A percentile compares a stretch with the other conserved stretches of the same genome.
phyloP scores from a whole-genome alignment of 2,888 invertebrate species.

The Tromatobia lineatoria region DNA sequence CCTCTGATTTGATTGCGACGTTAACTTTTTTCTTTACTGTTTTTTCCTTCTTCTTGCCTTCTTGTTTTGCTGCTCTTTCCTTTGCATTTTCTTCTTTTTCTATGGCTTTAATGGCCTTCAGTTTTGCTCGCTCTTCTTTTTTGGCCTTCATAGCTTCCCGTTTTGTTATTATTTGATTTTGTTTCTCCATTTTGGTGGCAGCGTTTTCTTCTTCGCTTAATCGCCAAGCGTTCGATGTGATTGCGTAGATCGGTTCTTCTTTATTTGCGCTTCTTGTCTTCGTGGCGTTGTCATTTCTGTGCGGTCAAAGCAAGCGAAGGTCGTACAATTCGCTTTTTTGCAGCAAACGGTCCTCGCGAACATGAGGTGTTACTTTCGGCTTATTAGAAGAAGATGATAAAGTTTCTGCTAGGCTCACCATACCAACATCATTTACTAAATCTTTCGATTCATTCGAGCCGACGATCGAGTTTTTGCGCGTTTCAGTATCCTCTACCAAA shows the following conservation, averaged over 20 bases:
- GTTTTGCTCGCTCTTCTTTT: conserved; percentile 11
- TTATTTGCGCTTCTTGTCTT: neutral
- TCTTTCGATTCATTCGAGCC: neutral
- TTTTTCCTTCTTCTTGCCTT: neutral
- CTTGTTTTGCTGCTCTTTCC: neutral
- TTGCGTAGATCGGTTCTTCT: neutral
- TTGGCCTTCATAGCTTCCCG: neutral
- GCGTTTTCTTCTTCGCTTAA: neutral
- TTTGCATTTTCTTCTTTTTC: neutral
- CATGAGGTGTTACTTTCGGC: neutral
- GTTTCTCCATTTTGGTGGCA: neutral
- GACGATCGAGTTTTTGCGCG: neutral
- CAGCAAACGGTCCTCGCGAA: conserved; percentile 1
- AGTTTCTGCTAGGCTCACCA: neutral
- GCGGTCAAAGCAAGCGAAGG: neutral
- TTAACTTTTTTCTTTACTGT: no score
- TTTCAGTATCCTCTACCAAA: neutral
- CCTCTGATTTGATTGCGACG: conserved; percentile 11
- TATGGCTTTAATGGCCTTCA: neutral
- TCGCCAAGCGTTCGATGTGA: neutral
- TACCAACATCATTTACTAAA: neutral
- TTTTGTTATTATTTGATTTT: neutral
- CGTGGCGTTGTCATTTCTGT: neutral
- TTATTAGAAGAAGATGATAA: neutral
- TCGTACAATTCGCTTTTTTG: neutral